Conservation (phyloP, 2,888 invertebrate species). For the Lydus trimaculatus region DNA sequence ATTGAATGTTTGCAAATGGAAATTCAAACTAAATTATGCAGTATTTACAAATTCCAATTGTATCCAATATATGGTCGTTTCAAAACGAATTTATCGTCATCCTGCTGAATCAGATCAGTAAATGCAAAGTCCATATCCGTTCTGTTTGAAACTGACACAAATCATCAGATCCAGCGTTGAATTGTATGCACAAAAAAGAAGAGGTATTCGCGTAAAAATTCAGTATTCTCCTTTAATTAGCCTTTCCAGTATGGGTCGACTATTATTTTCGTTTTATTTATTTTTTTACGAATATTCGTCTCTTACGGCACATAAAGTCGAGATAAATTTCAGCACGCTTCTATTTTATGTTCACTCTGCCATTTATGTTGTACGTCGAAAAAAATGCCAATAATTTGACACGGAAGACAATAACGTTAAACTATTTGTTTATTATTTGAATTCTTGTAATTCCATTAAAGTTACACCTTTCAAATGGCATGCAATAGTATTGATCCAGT, state of each 20-base stretch:
- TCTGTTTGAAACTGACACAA: neutral
- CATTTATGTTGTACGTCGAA: neutral
- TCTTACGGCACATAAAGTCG: neutral
- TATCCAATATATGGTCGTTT: neutral
- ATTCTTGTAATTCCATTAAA: neutral
- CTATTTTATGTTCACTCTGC: neutral
- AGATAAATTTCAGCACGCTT: neutral
- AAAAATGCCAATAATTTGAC: neutral
- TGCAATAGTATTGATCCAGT: constrained; percentile 25
- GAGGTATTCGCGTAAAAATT: neutral
- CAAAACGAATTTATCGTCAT: neutral
- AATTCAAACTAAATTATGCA: neutral
- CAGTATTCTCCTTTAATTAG: neutral
- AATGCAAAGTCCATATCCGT: neutral
- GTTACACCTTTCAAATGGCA: constrained; percentile 17
- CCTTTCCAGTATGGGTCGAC: neutral
- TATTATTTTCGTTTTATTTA: neutral
- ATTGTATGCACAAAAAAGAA: neutral
- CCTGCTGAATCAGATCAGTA: neutral
- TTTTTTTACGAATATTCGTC: neutral
- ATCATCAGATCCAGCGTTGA: neutral
- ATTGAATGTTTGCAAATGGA: neutral
- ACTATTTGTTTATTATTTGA: neutral
- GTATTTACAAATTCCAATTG: neutral
- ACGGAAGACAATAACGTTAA: neutral